phyloP scores from a whole-genome alignment of 2,113 vertebrate species.

The Vulpes vulpes region DNA sequence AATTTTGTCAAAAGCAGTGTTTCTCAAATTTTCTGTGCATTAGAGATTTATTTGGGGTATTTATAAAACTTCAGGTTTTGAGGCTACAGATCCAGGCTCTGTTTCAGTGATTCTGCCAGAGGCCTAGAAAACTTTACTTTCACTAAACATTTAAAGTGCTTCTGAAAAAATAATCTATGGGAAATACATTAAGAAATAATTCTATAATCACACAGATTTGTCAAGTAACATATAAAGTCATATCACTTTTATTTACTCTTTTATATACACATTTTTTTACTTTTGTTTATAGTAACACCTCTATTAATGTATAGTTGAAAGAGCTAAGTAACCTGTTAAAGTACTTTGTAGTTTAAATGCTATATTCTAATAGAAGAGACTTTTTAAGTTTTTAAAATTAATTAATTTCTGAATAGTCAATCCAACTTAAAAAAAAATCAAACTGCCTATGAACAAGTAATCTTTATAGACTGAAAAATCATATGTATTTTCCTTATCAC shows the following conservation, averaged over 20 bases:
- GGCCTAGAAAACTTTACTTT: neutral
- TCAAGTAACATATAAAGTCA: neutral
- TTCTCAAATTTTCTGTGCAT: neutral
- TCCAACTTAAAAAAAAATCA: neutral
- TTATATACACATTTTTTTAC: neutral
- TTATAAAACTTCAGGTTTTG: neutral
- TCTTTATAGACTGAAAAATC: neutral
- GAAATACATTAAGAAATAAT: neutral
- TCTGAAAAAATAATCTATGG: neutral
- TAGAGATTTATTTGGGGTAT: neutral
- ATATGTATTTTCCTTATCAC: neutral
- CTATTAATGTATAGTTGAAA: neutral
- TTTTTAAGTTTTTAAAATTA: neutral
- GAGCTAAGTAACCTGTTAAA: neutral
- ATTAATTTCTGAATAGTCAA: neutral
- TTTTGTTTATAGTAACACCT: neutral
- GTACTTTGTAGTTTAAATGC: neutral
- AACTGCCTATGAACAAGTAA: neutral
- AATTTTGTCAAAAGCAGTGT: neutral
- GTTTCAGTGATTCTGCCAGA: neutral
- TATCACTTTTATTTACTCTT: neutral
- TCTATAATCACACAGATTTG: neutral
- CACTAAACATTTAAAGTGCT: neutral
- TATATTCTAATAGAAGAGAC: neutral
- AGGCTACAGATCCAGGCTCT: neutral